phyloP scores from a whole-genome alignment of 2,113 vertebrate genomes.

The Salvelinus alpinus region DNA sequence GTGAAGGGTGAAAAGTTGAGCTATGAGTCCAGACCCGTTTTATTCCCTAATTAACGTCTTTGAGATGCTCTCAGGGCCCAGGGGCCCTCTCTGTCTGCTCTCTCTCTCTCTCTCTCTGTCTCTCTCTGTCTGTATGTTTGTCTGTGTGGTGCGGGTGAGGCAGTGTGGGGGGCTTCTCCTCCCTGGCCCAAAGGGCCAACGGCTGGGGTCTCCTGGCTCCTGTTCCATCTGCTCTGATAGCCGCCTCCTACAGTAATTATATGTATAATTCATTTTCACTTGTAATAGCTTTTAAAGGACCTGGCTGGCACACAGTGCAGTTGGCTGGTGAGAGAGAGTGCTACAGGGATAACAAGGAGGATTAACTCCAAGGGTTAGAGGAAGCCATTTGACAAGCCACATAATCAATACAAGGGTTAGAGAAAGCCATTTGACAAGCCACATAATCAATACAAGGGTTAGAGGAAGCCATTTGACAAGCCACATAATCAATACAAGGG shows the following conservation, averaged over 20 bases:
- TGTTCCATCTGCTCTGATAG: constrained; percentile 50
- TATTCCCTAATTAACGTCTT: constrained; percentile 53
- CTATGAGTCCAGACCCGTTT: constrained; percentile 41
- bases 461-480: no score
- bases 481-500: no score
- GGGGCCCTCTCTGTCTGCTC: background rate
- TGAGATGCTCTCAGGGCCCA: constrained; percentile 2
- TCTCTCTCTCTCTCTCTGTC: background rate
- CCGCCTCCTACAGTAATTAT: constrained; percentile 62
- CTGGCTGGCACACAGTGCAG: constrained; percentile 1
- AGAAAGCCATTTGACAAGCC: no score
- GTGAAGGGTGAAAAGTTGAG: constrained; percentile 30
- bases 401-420: no score
- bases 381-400: background rate
- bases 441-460: no score
- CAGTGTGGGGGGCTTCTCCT: background rate
- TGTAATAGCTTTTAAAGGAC: constrained; percentile 34
- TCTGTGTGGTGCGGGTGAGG: background rate
- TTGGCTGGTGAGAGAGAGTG: background rate
- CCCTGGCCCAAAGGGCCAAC: constrained; percentile 27
- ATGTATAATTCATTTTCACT: constrained; percentile 58
- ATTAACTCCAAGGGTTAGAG: background rate
- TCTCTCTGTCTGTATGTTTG: background rate
- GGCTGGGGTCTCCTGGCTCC: constrained; percentile 49
- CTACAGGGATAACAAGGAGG: background rate